phyloP scores from a whole-genome alignment of 2,888 invertebrate genomes.

The Xestia xanthographa region DNA sequence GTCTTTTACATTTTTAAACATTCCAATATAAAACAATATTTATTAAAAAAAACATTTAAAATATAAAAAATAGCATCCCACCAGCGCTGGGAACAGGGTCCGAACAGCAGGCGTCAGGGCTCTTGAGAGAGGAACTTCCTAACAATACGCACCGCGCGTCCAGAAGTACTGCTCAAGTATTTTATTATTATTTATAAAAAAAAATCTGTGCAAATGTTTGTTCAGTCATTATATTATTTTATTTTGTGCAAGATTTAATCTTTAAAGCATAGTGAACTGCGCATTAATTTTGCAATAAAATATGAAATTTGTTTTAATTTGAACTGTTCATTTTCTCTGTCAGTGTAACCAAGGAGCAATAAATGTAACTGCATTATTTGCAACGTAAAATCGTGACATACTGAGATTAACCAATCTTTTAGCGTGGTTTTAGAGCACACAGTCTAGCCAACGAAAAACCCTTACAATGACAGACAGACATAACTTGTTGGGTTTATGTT shows the following conservation, averaged over 20 bases:
- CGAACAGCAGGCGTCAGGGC: no score
- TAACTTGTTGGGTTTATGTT: slow-evolving; percentile 34
- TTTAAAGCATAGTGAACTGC: not conserved
- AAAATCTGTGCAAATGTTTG: not conserved
- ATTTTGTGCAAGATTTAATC: not conserved
- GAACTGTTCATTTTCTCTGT: not conserved
- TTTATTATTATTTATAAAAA: no score
- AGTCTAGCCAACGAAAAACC: slow-evolving; percentile 8
- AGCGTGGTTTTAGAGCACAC: slow-evolving; percentile 6
- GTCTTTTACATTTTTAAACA: no score
- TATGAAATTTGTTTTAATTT: not conserved
- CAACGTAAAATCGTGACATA: not conserved
- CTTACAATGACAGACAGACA: not conserved
- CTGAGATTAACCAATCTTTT: slow-evolving; percentile 14
- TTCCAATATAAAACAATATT: no score
- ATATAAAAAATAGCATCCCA: no score
- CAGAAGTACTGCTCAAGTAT: no score
- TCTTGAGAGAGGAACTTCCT: no score
- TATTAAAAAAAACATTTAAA: no score
- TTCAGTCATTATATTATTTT: not conserved
- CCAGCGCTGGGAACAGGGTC: no score
- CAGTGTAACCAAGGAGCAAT: no score
- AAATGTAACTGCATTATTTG: not conserved
- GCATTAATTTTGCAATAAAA: not conserved
- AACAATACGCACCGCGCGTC: no score